Conservation (phyloP, 1,140 invertebrate species). For the Sminthurinus signatus region DNA sequence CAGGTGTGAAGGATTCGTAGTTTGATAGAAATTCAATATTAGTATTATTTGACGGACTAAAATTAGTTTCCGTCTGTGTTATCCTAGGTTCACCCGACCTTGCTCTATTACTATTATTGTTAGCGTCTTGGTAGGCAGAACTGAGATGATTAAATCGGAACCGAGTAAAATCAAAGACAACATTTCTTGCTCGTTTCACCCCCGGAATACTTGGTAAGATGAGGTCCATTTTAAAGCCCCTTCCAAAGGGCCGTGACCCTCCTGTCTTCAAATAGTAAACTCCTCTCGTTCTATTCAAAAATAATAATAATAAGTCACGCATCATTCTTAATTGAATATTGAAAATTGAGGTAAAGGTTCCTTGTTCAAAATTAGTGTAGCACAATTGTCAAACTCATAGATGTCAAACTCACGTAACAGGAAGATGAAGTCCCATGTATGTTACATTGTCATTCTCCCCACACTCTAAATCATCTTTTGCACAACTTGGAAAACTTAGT, state of each 20-base stretch:
- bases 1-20: not conserved
- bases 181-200: not conserved
- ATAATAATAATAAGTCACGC: too few species aligned
- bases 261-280: not conserved
- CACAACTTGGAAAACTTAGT: conserved; percentile 16
- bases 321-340: too few species aligned
- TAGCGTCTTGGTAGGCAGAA: too few species aligned
- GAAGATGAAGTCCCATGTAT: conserved; percentile 20
- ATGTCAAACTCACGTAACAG: conserved; percentile 14
- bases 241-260: not conserved
- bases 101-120: not conserved
- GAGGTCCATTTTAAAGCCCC: not conserved
- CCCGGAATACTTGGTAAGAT: not conserved
- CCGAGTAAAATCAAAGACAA: not conserved
- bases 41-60: conserved; percentile 2
- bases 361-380: too few species aligned
- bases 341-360: too few species aligned
- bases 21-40: not conserved
- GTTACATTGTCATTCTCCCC: conserved; percentile 2
- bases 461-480: not conserved
- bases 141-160: not conserved
- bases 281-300: not conserved
- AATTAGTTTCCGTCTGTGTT: conserved; percentile 2
- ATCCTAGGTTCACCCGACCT: not conserved
- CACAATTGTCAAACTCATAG: too few species aligned